Evolutionary conservation across 2,888 invertebrate genomes (phyloP), one percentile per base, ranked within the genome.

Genomic region (Xanthorhoe spadicearia): DNA sequence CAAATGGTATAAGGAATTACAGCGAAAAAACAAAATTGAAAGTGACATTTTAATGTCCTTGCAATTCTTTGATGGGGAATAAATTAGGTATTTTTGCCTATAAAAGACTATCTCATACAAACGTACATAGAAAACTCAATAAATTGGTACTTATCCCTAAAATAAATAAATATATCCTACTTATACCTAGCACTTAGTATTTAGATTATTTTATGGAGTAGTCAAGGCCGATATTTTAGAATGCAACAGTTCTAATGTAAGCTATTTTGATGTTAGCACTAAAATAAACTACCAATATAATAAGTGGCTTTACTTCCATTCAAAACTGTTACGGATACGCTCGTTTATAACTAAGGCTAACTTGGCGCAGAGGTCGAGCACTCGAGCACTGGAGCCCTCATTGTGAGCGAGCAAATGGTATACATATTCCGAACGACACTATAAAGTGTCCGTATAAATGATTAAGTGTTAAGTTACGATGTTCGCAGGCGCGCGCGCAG

Each of bases 401-500:
- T 74, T 74, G 80, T 76, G 72, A 61, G 55, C 60, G 59, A 58
- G 68, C 71, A 74, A n/a, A 70, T 76, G 75, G 66, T 68, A 65
- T 68, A 65, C 75, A 77, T 76, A 75, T 69, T 58, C 77, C 71
- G 73, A 78, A 80, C 76, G 79, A 79, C 78, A 86, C 86, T 87
- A 88, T 88, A 90, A 91, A 89, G 84, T 87, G 91, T 89, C 90
- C 81, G 74, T 82, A 82, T 85, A 86, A 88, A 92, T 92, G 92
- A 92, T 92, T 91, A 89, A 92, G 92, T 93, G 92, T 89, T 90
- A 91, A 92, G 90, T 92, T 91, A 91, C 87, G 89, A 88, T 83
- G 83, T 82, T 82, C 77, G 84, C 83, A 79, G 79, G 85, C 87
- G 85, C 84, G 80, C 85, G 84, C 92, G 82, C 92, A 90, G 92